Evolutionary conservation across 2,113 vertebrate genomes (phyloP).

Genomic region (Murina feae): DNA sequence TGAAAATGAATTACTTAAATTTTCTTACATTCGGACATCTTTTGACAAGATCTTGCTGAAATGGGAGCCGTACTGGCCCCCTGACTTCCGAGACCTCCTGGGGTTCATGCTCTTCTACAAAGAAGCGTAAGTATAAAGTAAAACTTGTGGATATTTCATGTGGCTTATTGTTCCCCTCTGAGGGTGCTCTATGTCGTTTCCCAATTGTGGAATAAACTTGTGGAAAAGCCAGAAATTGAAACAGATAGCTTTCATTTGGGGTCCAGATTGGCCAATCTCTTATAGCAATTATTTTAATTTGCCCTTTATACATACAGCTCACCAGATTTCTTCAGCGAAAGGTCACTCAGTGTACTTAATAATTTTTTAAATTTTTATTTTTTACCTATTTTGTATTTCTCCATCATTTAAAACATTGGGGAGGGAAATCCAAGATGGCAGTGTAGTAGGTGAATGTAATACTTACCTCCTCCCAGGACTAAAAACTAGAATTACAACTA

Average conservation of each 20-base stretch:
- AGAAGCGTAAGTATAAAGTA: constrained; percentile 90
- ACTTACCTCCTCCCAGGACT: not conserved
- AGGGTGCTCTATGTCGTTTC: too few relatives aligned
- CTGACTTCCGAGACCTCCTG: constrained; percentile 93
- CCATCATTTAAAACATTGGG: not conserved
- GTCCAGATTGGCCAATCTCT: not conserved
- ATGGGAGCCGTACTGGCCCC: constrained; percentile 95
- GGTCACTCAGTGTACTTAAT: not conserved
- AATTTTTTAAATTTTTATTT: not conserved
- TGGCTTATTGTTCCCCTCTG: too few relatives aligned
- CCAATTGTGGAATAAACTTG: not conserved
- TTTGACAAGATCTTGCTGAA: constrained; percentile 91
- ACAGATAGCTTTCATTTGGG: not conserved
- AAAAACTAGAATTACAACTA: not conserved
- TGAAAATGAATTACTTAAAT: constrained; percentile 91
- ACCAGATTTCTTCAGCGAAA: not conserved
- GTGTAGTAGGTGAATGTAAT: not conserved
- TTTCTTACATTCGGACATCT: constrained; percentile 85
- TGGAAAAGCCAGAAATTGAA: not conserved
- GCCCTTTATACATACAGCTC: not conserved
- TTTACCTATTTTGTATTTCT: not conserved
- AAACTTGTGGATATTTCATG: rapidly evolving
- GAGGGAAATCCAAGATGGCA: not conserved
- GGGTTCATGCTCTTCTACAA: constrained; percentile 99
- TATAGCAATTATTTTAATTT: too few relatives aligned